A percentile compares a stretch with the other conserved stretches of the same genome.
phyloP scores from a whole-genome alignment of 2,113 vertebrate genomes.

The Corythaeola cristata region DNA sequence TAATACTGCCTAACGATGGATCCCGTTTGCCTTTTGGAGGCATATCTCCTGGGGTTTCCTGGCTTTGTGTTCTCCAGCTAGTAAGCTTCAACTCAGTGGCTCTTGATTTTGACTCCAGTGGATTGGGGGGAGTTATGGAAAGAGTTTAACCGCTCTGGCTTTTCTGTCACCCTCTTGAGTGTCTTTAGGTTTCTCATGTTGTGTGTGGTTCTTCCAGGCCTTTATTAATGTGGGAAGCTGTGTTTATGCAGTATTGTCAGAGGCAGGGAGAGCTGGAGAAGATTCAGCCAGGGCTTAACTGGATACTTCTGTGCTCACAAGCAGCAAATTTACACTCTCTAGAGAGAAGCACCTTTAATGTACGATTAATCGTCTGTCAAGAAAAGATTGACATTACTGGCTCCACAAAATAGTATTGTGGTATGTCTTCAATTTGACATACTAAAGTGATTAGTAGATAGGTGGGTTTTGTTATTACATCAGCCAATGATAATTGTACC shows the following conservation, averaged over 20 bases:
- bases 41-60: not conserved
- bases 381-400: not conserved
- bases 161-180: not conserved
- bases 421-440: not conserved
- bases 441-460: not conserved
- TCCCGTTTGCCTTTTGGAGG: not conserved
- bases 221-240: not conserved
- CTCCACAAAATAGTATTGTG: not conserved
- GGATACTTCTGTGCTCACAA: not conserved
- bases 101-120: not conserved
- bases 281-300: not conserved
- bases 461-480: not conserved
- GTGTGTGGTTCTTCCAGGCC: not conserved
- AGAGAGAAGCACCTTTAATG: not conserved
- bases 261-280: not conserved
- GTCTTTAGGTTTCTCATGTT: not conserved
- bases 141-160: not conserved
- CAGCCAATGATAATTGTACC: not conserved
- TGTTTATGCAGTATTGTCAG: not conserved
- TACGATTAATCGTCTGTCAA: not conserved
- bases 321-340: not conserved
- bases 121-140: not conserved
- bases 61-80: not conserved
- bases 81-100: not conserved
- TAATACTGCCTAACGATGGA: not conserved